Evolutionary conservation across 64 coral and sea anemone species (phyloP).

Genomic region (Montipora efflorescens): DNA sequence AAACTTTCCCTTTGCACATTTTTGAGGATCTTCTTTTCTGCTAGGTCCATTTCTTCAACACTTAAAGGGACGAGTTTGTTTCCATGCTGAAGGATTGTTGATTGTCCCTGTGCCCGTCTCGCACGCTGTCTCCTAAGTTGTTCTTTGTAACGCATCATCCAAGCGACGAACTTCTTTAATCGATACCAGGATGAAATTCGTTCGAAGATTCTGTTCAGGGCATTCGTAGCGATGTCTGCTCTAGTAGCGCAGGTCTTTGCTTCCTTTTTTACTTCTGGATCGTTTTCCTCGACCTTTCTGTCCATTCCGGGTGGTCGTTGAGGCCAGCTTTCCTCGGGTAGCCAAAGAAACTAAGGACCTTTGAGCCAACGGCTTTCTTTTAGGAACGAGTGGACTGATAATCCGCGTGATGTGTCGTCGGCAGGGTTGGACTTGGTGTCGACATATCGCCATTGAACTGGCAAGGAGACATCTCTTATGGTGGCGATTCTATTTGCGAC

Average conservation of each 20-base stretch:
- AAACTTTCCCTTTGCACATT: slow-evolving; percentile 1
- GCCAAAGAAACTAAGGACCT: no score
- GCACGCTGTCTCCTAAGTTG: not conserved
- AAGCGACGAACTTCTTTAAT: slow-evolving; percentile 39
- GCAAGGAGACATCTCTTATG: not conserved
- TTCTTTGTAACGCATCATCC: slow-evolving; percentile 19
- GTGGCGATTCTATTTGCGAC: not conserved
- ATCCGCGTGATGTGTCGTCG: not conserved
- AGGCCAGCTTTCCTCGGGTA: no score
- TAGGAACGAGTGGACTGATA: no score
- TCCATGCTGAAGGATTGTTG: not conserved
- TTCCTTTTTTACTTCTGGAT: no score
- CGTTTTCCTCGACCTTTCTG: no score
- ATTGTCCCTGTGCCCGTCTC: no score
- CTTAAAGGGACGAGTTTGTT: not conserved
- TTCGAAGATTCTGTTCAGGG: not conserved
- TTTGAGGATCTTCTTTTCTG: not conserved
- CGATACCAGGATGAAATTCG: slow-evolving; percentile 13
- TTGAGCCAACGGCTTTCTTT: no score
- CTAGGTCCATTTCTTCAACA: not conserved
- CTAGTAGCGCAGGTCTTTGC: not conserved
- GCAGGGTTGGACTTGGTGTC: not conserved
- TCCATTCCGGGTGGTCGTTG: no score
- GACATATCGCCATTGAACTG: not conserved
- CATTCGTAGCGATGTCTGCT: not conserved